Percentiles rank a stretch among this genome's conserved stretches.
These are phyloP conservation scores for Gnathonemus echidnorhynchus DNA, from an alignment of 2,113 vertebrate species.

Conservation along the genomic window DNA sequence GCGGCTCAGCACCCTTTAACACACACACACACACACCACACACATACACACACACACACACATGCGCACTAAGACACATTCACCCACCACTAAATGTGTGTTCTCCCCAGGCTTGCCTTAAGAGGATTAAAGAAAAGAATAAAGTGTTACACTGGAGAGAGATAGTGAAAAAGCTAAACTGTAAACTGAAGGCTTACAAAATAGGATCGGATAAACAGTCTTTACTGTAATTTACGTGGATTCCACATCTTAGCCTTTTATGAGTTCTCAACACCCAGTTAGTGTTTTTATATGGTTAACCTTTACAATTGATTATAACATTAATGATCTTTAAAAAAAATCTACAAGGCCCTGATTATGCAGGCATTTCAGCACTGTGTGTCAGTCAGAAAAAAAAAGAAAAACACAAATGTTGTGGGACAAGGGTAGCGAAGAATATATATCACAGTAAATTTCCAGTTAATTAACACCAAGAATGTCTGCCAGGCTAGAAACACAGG, in stretches of 20 bases:
- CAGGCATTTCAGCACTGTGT: neutral
- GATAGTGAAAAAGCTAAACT: neutral
- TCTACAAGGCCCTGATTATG: neutral
- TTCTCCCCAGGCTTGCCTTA: neutral
- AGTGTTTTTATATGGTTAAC: neutral
- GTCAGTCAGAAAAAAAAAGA: neutral
- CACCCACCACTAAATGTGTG: neutral
- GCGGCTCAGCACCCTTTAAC: neutral
- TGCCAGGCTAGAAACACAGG: neutral
- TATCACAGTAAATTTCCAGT: neutral
- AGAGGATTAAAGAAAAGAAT: slow-evolving; percentile 2
- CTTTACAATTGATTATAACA: neutral
- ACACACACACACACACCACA: neutral
- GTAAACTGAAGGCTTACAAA: neutral
- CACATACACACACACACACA: neutral
- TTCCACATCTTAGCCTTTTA: neutral
- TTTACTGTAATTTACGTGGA: neutral
- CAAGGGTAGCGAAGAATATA: neutral
- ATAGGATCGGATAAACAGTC: neutral
- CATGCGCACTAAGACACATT: neutral
- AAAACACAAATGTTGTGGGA: neutral
- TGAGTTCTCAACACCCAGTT: neutral
- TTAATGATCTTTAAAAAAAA: neutral
- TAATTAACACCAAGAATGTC: neutral
- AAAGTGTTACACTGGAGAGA: neutral